A percentile compares a stretch with the other conserved stretches of the same genome.
Conservation (phyloP, 2,797 vertebrate species). For the Eulemur albifrons region DNA sequence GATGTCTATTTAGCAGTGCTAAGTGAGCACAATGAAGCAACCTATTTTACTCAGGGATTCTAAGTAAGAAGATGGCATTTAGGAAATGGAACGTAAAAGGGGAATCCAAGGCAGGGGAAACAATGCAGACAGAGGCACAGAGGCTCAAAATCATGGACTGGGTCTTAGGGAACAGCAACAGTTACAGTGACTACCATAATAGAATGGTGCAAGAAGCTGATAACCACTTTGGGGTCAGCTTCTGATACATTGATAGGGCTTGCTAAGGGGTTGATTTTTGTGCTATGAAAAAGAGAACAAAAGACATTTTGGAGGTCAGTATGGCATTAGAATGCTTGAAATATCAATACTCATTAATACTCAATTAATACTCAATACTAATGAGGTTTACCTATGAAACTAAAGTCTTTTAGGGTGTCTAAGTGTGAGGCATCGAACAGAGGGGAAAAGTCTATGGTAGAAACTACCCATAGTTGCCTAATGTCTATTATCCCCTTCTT, state of each 20-base stretch:
- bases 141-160: neutral
- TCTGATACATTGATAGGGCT: neutral
- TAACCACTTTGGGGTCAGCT: neutral
- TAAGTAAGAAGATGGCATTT: neutral
- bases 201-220: neutral
- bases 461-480: neutral
- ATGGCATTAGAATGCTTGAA: neutral
- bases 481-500: neutral
- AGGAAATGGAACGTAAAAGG: neutral
- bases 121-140: neutral
- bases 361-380: neutral
- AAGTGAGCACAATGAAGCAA: neutral
- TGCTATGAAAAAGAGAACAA: neutral
- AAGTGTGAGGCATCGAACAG: neutral
- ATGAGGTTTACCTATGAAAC: neutral
- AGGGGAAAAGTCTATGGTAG: neutral
- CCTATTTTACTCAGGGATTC: neutral
- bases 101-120: neutral
- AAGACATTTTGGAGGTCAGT: neutral
- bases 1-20: neutral
- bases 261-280: neutral
- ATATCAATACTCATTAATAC: neutral
- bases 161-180: neutral
- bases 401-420: neutral
- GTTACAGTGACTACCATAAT: neutral